These are phyloP conservation scores for Drosophila differens DNA, from an alignment of 2,888 invertebrate species.

Conservation along the genomic window DNA sequence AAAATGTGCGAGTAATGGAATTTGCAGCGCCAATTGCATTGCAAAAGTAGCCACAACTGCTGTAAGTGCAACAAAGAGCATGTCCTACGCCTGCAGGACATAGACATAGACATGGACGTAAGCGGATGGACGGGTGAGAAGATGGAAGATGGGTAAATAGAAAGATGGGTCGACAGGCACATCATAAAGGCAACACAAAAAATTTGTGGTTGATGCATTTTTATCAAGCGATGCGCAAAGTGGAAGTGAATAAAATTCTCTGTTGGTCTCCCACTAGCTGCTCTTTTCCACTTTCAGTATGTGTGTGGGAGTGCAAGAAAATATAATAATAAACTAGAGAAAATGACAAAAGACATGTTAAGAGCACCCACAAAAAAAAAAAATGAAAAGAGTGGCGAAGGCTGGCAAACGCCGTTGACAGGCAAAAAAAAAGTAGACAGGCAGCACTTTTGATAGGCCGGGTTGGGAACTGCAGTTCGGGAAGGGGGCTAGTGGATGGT, in stretches of 20 bases:
- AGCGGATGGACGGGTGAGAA: not conserved
- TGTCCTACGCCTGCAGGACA: conserved; percentile 56
- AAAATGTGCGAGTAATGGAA: conserved; percentile 63
- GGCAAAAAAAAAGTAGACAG: conserved; percentile 55
- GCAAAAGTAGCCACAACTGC: conserved; percentile 66
- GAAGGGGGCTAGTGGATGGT: not conserved
- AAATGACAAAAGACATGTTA: conserved; percentile 76
- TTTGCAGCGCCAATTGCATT: conserved; percentile 71
- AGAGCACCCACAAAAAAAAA: conserved; percentile 54
- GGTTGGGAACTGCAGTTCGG: not conserved
- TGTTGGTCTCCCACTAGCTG: conserved; percentile 3
- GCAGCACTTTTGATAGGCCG: conserved; percentile 61
- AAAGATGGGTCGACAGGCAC: conserved; percentile 31
- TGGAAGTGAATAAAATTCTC: conserved; percentile 43
- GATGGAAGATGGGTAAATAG: not conserved
- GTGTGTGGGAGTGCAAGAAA: conserved; percentile 54
- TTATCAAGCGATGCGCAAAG: conserved; percentile 62
- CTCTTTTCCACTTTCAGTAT: not conserved
- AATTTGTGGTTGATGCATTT: conserved; percentile 72
- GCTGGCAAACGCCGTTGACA: conserved; percentile 51
- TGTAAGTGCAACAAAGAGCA: conserved; percentile 51
- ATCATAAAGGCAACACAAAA: conserved; percentile 58
- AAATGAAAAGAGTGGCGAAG: conserved; percentile 11
- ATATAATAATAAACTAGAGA: conserved; percentile 73
- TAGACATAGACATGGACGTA: conserved; percentile 16